Evolutionary conservation across 2,113 vertebrate species (phyloP).

Genomic region (Penelope pileata): DNA sequence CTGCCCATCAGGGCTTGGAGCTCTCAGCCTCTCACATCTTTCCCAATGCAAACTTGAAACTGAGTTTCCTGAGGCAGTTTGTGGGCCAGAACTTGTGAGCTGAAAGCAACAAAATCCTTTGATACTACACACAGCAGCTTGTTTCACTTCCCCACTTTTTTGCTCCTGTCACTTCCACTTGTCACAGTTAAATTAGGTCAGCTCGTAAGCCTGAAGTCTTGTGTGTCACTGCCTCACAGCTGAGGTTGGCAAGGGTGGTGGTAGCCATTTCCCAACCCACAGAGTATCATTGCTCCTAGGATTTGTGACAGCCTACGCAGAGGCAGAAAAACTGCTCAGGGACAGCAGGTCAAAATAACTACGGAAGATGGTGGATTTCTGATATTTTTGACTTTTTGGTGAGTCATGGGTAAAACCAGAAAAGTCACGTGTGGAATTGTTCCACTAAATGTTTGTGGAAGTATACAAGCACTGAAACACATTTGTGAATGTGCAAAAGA

Average conservation of each 20-base stretch:
- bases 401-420: not conserved
- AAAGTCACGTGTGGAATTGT: not conserved
- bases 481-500: no score
- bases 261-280: not conserved
- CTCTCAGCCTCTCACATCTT: not conserved
- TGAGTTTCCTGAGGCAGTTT: not conserved
- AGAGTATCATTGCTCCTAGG: accelerated
- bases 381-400: not conserved
- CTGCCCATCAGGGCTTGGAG: not conserved
- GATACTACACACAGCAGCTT: accelerated
- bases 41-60: not conserved
- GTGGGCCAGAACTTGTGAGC: not conserved
- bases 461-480: not conserved
- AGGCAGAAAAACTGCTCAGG: not conserved
- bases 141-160: not conserved
- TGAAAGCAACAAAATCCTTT: not conserved
- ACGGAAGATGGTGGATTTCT: not conserved
- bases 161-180: not conserved
- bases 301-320: accelerated
- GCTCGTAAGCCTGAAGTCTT: accelerated
- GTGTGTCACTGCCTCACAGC: accelerated
- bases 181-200: not conserved
- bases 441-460: not conserved
- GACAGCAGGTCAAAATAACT: not conserved
- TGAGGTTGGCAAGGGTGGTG: not conserved